phyloP scores from a whole-genome alignment of 1,140 invertebrate species.

The Leptinotarsa texana region DNA sequence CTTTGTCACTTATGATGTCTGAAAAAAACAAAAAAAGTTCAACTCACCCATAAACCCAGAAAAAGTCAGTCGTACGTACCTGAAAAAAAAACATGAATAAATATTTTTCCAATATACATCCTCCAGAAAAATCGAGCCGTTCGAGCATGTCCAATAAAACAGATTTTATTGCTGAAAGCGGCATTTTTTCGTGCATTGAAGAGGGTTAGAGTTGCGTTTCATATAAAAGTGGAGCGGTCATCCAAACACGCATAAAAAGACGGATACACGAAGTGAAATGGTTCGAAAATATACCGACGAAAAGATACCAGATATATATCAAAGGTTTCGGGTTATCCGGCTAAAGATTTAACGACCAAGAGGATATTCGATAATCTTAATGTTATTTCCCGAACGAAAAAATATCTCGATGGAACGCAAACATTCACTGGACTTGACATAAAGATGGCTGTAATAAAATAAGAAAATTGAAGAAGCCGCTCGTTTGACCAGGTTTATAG shows the following conservation, averaged over 20 bases:
- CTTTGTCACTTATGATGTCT: no score
- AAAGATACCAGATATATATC: slow-evolving; percentile 1
- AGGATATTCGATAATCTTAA: not conserved
- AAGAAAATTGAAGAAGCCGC: no score
- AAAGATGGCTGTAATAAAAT: no score
- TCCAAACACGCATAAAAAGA: slow-evolving; percentile 21
- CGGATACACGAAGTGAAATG: slow-evolving; percentile 18
- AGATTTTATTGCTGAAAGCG: slow-evolving; percentile 24
- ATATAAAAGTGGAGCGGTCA: slow-evolving; percentile 26
- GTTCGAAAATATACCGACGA: slow-evolving; percentile 18
- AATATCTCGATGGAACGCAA: no score
- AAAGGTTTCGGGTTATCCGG: not conserved
- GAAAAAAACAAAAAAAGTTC: not conserved
- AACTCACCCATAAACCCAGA: not conserved
- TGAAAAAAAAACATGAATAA: slow-evolving; percentile 24
- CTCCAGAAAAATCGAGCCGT: not conserved
- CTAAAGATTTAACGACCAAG: not conserved
- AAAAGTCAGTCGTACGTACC: not conserved
- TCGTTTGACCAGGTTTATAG: no score
- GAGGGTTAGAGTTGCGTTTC: slow-evolving; percentile 18
- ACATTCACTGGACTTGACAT: no score
- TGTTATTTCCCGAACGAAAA: no score
- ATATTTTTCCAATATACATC: slow-evolving; percentile 15
- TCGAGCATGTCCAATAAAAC: slow-evolving; percentile 22
- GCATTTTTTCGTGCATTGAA: slow-evolving; percentile 8